Base-by-base conservation (phyloP, 2,797 vertebrate genomes). In the Peromyscus nudipes region DNA sequence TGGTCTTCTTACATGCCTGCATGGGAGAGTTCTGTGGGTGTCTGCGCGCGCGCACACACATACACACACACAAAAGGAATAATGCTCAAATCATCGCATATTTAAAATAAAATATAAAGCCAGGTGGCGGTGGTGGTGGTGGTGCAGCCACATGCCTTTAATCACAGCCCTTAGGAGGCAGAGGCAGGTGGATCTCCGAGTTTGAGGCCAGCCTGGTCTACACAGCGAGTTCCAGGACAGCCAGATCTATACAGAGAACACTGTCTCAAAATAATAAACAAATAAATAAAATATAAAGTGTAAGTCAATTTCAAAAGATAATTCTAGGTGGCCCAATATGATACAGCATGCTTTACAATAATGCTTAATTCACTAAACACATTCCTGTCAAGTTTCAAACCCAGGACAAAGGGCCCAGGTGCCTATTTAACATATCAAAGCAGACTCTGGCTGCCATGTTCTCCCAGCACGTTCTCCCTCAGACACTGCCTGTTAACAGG, bases 251-350 rank as follows among this genome's bases (percentile, higher is more conserved):
- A 9, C 17, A 71, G 67, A 71, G 67, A 71, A 71, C 37, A 40
- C 19, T 73, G 71, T 40, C 37, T 73, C 11, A 2, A 73, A 40
- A 40, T 73, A 73, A 73, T 23, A 40, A 23, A 23, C 23, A 73
- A 73, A 40, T 73, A 87, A 80, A 92, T 83, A 80, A 80, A 80
- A 86, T 92, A 62, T 49, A 57, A 37, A 96, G 83, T n/a, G 14
- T n/a, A 73, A 89, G 65, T 37, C 37, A 71, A 62, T 86, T 96
- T 89, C 86, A 96, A 93, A 93, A 92, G 76, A 86, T 40, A 93
- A 88, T 94, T 85, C 73, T 29, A 95, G 40, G 57, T 94, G 81
- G 46, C n/a, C 64, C 88, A 92, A 92, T 92, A 95, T 43, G 65
- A 91, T 84, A 84, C 5, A 49, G 71, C 31, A 80, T 83, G 67